These are phyloP conservation scores for Lycaon pictus DNA, from an alignment of 2,113 vertebrate species.

Conservation along the genomic window DNA sequence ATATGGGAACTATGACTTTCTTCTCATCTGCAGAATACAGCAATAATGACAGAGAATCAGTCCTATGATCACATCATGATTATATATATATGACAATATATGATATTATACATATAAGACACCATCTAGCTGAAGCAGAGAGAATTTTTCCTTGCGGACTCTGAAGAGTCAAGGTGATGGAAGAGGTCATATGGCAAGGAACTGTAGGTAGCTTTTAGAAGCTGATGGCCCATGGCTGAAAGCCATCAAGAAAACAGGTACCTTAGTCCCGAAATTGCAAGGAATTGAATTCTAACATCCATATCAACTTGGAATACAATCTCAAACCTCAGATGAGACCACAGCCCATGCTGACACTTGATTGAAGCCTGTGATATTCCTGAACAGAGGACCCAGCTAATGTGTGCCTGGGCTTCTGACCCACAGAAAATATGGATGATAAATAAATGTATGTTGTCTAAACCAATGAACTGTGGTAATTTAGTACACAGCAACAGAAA, in stretches of 20 bases:
- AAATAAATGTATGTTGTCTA: neutral
- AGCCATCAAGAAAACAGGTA: neutral
- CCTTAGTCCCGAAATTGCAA: neutral
- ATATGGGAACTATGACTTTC: neutral
- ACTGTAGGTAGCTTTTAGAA: neutral
- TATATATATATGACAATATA: neutral
- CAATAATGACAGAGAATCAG: neutral
- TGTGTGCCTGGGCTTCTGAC: neutral
- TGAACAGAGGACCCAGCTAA: neutral
- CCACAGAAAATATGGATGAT: neutral
- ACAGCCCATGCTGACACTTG: neutral
- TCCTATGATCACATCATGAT: neutral
- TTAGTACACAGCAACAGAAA: neutral
- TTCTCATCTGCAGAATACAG: neutral
- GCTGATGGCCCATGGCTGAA: neutral
- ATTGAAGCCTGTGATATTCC: neutral
- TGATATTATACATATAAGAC: neutral
- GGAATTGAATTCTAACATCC: neutral
- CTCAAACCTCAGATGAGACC: neutral
- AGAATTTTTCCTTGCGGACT: neutral
- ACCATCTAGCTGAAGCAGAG: neutral
- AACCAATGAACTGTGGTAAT: neutral
- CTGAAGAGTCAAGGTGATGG: neutral
- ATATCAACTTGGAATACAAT: neutral
- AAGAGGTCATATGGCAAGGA: neutral